Evolutionary conservation across 2,888 invertebrate species (phyloP), one percentile per base, ranked within the genome.

Genomic region (Argyra leucocephala): DNA sequence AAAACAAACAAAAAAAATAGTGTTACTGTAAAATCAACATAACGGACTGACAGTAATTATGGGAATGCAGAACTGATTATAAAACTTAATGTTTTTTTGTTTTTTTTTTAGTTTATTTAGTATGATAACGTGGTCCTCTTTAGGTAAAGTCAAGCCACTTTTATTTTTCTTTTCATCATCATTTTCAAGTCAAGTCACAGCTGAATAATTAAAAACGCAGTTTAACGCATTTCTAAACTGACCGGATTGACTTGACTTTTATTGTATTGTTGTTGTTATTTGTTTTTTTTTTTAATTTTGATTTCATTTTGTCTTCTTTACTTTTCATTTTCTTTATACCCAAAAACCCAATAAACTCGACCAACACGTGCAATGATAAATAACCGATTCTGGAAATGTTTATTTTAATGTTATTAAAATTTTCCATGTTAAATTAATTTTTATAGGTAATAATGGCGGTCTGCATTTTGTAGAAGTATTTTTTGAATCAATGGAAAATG

Each of bases 101-200:
- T 31, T 31, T 31, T 31, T 31, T 7, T 31, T 7, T 31, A 31
- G 31, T 18, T 48, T 48, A 48, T n/a, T 18, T 48, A 15, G n/a
- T n/a, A n/a, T n/a, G n/a, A n/a, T n/a, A n/a, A n/a, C n/a, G n/a
- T 48, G 48, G 48, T 48, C 48, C 18, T 48, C n/a, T 48, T 48
- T 48, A 48, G 48, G 48, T 48, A 48, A 48, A 48, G 48, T 48
- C 48, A 48, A 48, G 48, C 18, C 48, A 48, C 48, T 48, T 48
- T 48, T 48, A 48, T 9, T 48, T 48, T 48, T 48, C 15, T 48
- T 48, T 48, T 48, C 48, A 18, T 48, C 18, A n/a, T 48, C 3
- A 48, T 18, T 18, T 2, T 12, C 4, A 48, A 48, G 2, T 12
- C 12, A 48, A 48, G 12, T 10, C 7, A 31, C 7, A 31, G 12